Conservation (phyloP, 1,140 invertebrate genomes). For the Amyelois transitella region DNA sequence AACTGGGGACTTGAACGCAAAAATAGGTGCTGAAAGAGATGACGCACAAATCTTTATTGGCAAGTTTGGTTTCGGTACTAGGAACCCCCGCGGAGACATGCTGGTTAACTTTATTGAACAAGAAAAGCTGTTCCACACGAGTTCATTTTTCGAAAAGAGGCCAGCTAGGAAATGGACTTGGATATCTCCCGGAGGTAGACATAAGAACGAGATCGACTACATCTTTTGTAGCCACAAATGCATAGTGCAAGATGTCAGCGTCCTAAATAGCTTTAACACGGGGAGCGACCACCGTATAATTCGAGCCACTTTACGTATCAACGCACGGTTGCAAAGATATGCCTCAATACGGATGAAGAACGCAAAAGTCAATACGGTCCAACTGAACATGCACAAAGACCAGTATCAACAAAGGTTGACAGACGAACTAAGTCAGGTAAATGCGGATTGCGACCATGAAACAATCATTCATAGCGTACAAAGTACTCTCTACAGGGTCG, state of each 20-base stretch:
- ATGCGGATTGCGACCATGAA: too few relatives aligned
- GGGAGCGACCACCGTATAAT: background rate
- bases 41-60: background rate
- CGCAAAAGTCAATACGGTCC: background rate
- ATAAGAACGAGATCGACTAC: slow-evolving; percentile 2
- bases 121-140: slow-evolving; percentile 1
- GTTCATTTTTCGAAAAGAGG: slow-evolving; percentile 4
- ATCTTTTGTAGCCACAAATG: background rate
- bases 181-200: background rate
- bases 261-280: background rate
- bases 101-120: slow-evolving; percentile 1
- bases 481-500: too few relatives aligned
- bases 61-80: background rate
- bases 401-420: too few relatives aligned
- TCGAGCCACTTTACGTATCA: background rate
- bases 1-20: background rate
- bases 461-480: too few relatives aligned
- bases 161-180: background rate
- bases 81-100: background rate
- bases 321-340: background rate
- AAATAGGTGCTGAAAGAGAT: background rate
- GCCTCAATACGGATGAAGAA: background rate
- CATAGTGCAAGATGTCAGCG: too few relatives aligned
- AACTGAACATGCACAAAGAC: too few relatives aligned
- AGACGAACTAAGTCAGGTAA: too few relatives aligned